Base-by-base conservation (phyloP, 2,888 invertebrate genomes). In the Pocota personata region DNA sequence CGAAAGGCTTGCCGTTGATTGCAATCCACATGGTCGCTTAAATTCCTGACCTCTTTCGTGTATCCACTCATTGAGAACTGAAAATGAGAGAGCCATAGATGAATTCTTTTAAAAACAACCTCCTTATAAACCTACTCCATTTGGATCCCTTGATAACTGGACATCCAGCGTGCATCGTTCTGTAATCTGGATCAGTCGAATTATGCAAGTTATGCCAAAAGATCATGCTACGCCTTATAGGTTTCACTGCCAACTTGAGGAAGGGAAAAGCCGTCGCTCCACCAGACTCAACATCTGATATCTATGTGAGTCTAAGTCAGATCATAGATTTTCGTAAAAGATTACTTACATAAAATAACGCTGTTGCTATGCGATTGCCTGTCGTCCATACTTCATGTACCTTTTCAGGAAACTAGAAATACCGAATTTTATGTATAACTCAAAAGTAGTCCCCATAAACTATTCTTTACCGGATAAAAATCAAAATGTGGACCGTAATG, bases 61-160 rank as follows among this genome's bases (percentile, higher is more conserved):
- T 58, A 97, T 94, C 97, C 97, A 97, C 92, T 96, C 96, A 92
- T 97, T 97, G 4, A 95, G 95, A 43, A 96, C 95, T 95, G 91
- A 79, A 93, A 94, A 67, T 88, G 6, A 19, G 7, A 32, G 0
- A 62, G 14, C 3, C 4, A 35, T 50, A 6, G 32, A 5, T n/a
- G 5, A 66, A 2, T 55, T 27, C 0, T 2, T 12, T n/a, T 40
- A 12, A 60, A 75, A 62, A n/a, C 19, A 19, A 66, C 12, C 0
- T 8, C 1, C 7, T 1, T 2, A 21, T 7, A 10, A 24, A 46
- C 93, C 91, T 93, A 97, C 97, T 98, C 98, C 98, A 98, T 94
- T 98, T 98, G 27, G 96, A 96, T 60, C 98, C 98, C 7, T 97
- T 95, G 16, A 98, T 94, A 46, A 98, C 98, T 1, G 98, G 98